Evolutionary conservation across 2,113 vertebrate species (phyloP).

Genomic region (Oncorhynchus keta): DNA sequence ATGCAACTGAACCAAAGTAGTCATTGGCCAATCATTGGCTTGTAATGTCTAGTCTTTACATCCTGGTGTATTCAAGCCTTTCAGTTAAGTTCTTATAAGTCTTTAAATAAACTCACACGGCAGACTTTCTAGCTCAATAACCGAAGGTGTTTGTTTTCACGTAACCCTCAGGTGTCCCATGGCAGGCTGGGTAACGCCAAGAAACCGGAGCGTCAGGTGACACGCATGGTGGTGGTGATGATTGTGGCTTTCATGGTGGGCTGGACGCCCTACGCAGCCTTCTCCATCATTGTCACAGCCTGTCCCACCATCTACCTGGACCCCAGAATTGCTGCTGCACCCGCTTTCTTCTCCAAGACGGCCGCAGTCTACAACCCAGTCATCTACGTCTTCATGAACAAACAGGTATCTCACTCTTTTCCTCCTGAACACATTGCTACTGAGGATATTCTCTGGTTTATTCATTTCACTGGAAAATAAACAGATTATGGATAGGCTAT

Average conservation of each 20-base stretch:
- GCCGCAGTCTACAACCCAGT: constrained; percentile 87
- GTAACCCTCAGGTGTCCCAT: constrained; percentile 77
- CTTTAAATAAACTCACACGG: no score
- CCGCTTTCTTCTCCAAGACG: constrained; percentile 89
- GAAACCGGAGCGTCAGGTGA: constrained; percentile 85
- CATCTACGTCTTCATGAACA: constrained; percentile 93
- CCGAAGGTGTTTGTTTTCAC: neutral
- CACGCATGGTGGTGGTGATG: constrained; percentile 87
- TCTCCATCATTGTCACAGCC: constrained; percentile 81
- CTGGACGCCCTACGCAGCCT: constrained; percentile 84
- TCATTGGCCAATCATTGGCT: neutral
- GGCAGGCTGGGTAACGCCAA: constrained; percentile 74
- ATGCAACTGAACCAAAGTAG: neutral
- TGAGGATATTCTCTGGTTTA: no score
- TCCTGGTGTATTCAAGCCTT: neutral
- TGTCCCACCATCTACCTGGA: constrained; percentile 80
- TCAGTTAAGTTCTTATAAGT: neutral
- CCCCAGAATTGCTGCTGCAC: constrained; percentile 80
- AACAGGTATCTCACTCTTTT: constrained; percentile 73
- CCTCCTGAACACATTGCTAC: no score
- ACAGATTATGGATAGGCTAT: no score
- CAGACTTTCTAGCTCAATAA: no score
- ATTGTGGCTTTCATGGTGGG: constrained; percentile 86
- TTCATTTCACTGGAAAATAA: no score
- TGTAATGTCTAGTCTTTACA: neutral